Conservation (phyloP, 2,797 vertebrate species). For the Spatula clypeata region DNA sequence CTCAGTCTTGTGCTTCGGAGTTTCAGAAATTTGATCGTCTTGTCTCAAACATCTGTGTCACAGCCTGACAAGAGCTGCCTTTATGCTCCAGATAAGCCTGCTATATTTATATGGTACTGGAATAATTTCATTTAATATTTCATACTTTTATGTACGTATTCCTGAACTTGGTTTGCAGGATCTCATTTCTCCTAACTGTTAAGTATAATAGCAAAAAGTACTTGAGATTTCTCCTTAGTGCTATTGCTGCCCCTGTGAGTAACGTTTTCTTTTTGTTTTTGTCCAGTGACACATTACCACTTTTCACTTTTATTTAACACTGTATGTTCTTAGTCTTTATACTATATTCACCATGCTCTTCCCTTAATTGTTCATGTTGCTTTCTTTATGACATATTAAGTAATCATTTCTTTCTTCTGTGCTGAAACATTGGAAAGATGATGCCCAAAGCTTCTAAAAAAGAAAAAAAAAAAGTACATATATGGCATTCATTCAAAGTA, state of each 20-base stretch:
- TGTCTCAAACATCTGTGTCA: slow-evolving; percentile 47
- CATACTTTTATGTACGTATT: background rate
- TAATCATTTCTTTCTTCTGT: slow-evolving; percentile 24
- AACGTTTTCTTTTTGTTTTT: background rate
- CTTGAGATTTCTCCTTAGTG: background rate
- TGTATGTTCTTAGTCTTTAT: background rate
- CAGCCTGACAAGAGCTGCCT: slow-evolving; percentile 34
- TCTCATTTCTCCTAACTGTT: slow-evolving; percentile 31
- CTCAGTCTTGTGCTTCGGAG: background rate
- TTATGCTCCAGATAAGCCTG: background rate
- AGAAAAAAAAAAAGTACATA: background rate
- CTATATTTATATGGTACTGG: background rate
- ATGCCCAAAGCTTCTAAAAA: slow-evolving; percentile 1
- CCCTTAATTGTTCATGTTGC: background rate
- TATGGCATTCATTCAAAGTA: background rate
- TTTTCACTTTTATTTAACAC: background rate
- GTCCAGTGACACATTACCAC: background rate
- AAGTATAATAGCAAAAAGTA: background rate
- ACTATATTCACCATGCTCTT: background rate
- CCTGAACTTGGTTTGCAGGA: slow-evolving; percentile 25
- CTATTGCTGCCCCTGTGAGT: background rate
- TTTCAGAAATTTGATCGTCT: slow-evolving; percentile 41
- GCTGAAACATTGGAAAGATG: slow-evolving; percentile 13
- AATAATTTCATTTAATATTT: slow-evolving; percentile 34
- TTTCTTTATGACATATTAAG: slow-evolving; percentile 10